Conservation (phyloP, 2,113 vertebrate species). For the Rattus norvegicus region DNA sequence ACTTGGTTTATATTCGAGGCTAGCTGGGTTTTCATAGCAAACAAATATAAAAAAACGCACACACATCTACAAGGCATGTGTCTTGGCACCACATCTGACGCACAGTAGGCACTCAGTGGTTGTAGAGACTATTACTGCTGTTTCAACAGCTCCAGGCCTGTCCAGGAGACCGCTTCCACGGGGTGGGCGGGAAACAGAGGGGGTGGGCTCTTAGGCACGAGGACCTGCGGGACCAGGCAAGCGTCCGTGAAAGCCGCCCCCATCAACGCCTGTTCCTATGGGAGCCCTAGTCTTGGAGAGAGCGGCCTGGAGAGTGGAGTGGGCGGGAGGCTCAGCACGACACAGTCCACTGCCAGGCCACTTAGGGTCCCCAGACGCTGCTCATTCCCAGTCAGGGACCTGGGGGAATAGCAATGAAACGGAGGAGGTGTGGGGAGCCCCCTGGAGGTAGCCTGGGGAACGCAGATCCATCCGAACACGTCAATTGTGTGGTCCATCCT, state of each 20-base stretch:
- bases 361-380: neutral
- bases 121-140: neutral
- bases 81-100: neutral
- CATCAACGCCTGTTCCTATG: accelerated
- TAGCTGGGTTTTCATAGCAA: too few relatives aligned
- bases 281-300: slow-evolving; percentile 16
- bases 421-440: neutral
- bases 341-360: neutral
- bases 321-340: neutral
- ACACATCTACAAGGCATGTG: neutral
- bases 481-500: neutral
- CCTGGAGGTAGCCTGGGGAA: neutral
- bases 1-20: neutral
- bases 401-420: accelerated
- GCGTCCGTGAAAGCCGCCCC: neutral
- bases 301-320: slow-evolving; percentile 4
- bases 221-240: neutral
- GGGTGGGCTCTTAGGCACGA: neutral
- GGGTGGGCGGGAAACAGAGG: neutral
- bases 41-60: neutral
- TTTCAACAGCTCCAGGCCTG: neutral
- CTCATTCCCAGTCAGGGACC: neutral
- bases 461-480: neutral
- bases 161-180: neutral
- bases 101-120: neutral